Evolutionary conservation across 2,113 vertebrate species (phyloP), one percentile per base, ranked within the genome.

Genomic region (Nansenia antarctica): DNA sequence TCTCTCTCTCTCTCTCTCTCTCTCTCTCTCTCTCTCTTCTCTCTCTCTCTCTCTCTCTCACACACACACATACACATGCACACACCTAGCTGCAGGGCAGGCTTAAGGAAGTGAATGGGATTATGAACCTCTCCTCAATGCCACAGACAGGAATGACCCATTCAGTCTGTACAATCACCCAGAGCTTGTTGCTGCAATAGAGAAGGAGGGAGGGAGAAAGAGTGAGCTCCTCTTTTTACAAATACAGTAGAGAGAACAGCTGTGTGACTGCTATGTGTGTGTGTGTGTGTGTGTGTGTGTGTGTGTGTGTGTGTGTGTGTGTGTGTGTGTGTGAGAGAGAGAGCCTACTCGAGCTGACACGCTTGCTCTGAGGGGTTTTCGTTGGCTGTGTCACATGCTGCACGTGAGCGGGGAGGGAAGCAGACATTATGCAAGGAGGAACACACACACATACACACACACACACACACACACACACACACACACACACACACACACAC

Each of bases 301-400:
- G n/a, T n/a, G n/a, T n/a, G n/a, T n/a, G n/a, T n/a, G n/a, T n/a
- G n/a, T n/a, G n/a, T n/a, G 83, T 78, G 69, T 67, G 57, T 49
- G 18, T 70, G 82, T 61, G 69, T 71, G 76, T 70, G 69, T 78
- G 53, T 18, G 27, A 72, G 47, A 72, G 73, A 63, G 65, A 57
- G 74, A 77, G 31, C 31, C 14, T 70, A 83, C 77, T 77, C 65
- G 76, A 32, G 73, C 82, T 67, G 81, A 76, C 83, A 82, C 77
- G 49, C 76, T 78, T 66, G 63, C 80, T 81, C 70, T 71, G 65
- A 86, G 54, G 82, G 69, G 59, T 34, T 76, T 82, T 86, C 85
- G 80, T 86, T 69, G 73, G 65, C 75, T 67, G 26, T 77, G 85
- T 89, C 87, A 88, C 86, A 90, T 86, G 84, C 82, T 76, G 73